Evolutionary conservation across 2,888 invertebrate species (phyloP).

Genomic region (Leucophora obtusa): DNA sequence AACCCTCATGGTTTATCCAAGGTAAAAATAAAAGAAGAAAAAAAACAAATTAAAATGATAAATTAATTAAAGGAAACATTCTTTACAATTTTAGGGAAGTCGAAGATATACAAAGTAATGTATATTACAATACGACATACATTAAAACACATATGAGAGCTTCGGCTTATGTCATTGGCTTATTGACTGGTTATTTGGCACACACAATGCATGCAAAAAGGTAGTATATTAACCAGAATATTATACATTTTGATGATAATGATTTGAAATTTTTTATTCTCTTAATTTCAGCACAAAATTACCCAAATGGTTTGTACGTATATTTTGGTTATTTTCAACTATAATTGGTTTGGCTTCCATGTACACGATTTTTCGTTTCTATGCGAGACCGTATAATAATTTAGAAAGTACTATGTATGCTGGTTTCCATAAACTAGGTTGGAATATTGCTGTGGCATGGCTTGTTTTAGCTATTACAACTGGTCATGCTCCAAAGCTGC

Average conservation of each 20-base stretch:
- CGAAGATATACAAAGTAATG: slow-evolving; percentile 82
- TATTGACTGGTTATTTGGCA: slow-evolving; percentile 83
- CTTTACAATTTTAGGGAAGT: slow-evolving; percentile 80
- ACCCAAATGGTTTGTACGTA: slow-evolving; percentile 75
- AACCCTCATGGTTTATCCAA: slow-evolving; percentile 83
- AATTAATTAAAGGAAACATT: not conserved
- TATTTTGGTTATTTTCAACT: slow-evolving; percentile 69
- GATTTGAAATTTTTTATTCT: slow-evolving; percentile 1
- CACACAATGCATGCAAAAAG: slow-evolving; percentile 82
- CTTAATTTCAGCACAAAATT: slow-evolving; percentile 75
- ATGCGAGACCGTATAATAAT: slow-evolving; percentile 81
- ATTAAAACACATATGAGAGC: slow-evolving; percentile 88
- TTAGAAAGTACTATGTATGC: slow-evolving; percentile 84
- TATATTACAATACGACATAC: slow-evolving; percentile 83
- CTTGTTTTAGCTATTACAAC: slow-evolving; percentile 83
- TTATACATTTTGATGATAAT: not conserved
- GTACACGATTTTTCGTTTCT: slow-evolving; percentile 83
- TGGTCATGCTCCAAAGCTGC: slow-evolving; percentile 82
- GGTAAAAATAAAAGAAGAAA: slow-evolving; percentile 81
- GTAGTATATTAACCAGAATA: slow-evolving; percentile 72
- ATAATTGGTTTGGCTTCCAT: slow-evolving; percentile 81
- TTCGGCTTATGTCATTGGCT: slow-evolving; percentile 84
- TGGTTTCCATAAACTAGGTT: slow-evolving; percentile 83
- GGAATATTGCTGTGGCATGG: slow-evolving; percentile 86
- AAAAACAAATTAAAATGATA: not conserved